Percentiles rank a stretch among this genome's conserved stretches.
These are phyloP conservation scores for Zele albiditarsus DNA, from an alignment of 2,888 invertebrate genomes.

Conservation along the genomic window DNA sequence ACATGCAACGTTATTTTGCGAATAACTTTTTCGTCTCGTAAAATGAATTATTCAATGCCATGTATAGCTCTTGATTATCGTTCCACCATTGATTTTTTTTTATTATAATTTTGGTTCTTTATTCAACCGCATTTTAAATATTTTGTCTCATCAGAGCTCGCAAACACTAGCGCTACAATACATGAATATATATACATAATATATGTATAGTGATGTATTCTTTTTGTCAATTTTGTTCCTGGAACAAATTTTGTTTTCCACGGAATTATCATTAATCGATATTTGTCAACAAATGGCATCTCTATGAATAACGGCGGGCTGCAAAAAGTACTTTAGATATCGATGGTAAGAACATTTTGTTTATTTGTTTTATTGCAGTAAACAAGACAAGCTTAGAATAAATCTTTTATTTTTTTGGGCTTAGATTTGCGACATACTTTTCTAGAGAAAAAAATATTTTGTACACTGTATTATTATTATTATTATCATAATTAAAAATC, in stretches of 20 bases:
- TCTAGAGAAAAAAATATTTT: constrained; percentile 37
- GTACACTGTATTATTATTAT: constrained; percentile 38
- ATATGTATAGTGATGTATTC: constrained; percentile 22
- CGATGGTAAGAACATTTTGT: constrained; percentile 9
- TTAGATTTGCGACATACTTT: constrained; percentile 18
- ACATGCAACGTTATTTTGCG: constrained; percentile 23
- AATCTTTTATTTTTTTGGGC: constrained; percentile 13
- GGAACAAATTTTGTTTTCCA: constrained; percentile 36
- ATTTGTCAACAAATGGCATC: constrained; percentile 22
- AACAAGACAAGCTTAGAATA: constrained; percentile 29
- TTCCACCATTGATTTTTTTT: constrained; percentile 39
- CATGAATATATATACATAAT: constrained; percentile 26
- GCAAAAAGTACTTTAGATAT: constrained; percentile 12
- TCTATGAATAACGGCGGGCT: constrained; percentile 22
- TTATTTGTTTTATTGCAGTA: constrained; percentile 34
- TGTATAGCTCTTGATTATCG: constrained; percentile 18
- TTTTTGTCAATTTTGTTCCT: constrained; percentile 27
- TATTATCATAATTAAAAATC: constrained; percentile 11
- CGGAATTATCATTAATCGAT: constrained; percentile 31
- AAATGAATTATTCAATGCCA: constrained; percentile 25
- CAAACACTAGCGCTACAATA: constrained; percentile 6
- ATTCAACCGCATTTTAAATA: constrained; percentile 39
- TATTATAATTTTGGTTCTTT: constrained; percentile 25
- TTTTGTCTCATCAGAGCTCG: constrained; percentile 39
- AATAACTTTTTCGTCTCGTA: constrained; percentile 31